Evolutionary conservation across 2,888 invertebrate genomes (phyloP), one percentile per base, ranked within the genome.

Genomic region (Leucoma salicis): DNA sequence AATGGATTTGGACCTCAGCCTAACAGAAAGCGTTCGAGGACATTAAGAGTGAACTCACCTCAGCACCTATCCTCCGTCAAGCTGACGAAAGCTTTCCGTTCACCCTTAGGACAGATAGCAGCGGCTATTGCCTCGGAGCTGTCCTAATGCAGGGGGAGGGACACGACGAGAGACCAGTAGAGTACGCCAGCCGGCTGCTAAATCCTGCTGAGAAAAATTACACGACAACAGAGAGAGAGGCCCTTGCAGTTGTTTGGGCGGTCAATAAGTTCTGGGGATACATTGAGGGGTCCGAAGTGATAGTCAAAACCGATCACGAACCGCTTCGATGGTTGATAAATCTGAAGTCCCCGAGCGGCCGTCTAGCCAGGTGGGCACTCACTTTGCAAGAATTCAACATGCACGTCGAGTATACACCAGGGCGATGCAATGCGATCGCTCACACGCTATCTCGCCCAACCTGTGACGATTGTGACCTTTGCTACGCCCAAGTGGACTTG

Each of bases 301-400:
- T 2, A 4, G 29, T 29, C 3, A 3, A 1, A 2, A 29, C 13
- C 8, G 28, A 43, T 11, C 43, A 43, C 13, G 37, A 42, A 14
- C 37, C 81, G 0, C 53, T 89, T 1, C 55, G 57, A 31, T 80
- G 76, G 72, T 42, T 87, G 8, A 46, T 72, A 43, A 50, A 58
- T 1, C 27, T 81, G 6, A 79, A 80, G 44, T 61, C 79, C 8
- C 73, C 75, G 0, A 61, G 68, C 7, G 79, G 80, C 12, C 12
- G 29, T 4, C 12, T 29, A 13, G 29, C 11, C 11, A 8, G 25
- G 3, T 29, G 11, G 29, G 13, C 29, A 2, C 2, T 29, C 2
- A 29, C 2, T 3, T 2, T 29, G 1, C 29, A 29, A 13, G 6
- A 2, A 4, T 29, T 5, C 13, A 12, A 29, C 8, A 5, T 29